These are phyloP conservation scores for Oxyruncus cristatus DNA, from an alignment of 2,113 vertebrate species.

Conservation along the genomic window DNA sequence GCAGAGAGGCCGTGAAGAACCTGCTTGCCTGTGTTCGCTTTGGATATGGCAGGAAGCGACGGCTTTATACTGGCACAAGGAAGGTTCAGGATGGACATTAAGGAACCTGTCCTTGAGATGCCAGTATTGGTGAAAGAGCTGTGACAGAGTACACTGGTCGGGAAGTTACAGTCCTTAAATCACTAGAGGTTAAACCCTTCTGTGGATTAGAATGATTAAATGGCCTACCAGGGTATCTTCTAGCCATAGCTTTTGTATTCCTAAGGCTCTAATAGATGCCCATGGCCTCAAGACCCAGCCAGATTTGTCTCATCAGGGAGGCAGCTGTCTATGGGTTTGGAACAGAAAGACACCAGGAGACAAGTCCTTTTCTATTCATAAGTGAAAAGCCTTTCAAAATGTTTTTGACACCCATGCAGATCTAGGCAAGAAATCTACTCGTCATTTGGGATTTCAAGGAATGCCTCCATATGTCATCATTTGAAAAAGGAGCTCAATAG, in stretches of 20 bases:
- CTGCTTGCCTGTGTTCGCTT: fast-evolving
- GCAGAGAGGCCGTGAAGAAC: background rate
- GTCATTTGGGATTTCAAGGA: slow-evolving; percentile 24
- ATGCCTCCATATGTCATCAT: background rate
- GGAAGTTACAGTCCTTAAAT: background rate
- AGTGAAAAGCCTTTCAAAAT: background rate
- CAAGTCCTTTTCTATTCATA: background rate
- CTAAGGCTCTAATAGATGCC: background rate
- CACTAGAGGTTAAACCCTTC: background rate
- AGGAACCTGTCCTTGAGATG: background rate
- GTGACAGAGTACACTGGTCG: background rate
- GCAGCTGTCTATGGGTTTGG: background rate
- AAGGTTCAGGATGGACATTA: background rate
- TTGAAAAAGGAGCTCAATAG: background rate
- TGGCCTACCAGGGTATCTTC: background rate
- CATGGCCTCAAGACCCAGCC: background rate
- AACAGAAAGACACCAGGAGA: background rate
- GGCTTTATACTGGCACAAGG: background rate
- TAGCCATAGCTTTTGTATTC: background rate
- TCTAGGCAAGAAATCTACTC: background rate
- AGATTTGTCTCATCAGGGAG: background rate
- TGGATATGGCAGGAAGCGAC: background rate
- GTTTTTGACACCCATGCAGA: background rate
- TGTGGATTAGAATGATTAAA: background rate
- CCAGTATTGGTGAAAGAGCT: fast-evolving